These are phyloP conservation scores for Cardiocondyla obscurior DNA, from an alignment of 1,140 invertebrate species.

Conservation along the genomic window DNA sequence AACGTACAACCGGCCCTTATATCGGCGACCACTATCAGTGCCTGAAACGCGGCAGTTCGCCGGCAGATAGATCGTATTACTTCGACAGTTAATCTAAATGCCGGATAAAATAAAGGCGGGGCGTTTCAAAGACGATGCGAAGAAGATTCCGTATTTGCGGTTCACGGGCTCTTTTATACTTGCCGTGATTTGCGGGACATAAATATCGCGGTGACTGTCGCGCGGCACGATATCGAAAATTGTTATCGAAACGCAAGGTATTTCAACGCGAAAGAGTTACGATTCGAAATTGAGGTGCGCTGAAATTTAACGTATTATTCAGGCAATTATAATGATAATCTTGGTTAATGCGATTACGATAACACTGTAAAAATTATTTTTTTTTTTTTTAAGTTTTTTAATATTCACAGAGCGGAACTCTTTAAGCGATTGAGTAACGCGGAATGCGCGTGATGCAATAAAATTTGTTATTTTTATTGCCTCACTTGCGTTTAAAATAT, in stretches of 20 bases:
- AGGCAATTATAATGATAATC: conserved; percentile 11
- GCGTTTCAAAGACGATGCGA: not conserved
- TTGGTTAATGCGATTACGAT: not conserved
- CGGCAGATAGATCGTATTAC: not conserved
- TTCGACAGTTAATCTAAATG: conserved; percentile 41
- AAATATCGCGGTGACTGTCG: not conserved
- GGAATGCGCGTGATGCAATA: not conserved
- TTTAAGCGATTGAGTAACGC: not conserved
- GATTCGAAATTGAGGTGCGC: not conserved
- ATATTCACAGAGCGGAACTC: not conserved
- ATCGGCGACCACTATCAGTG: conserved; percentile 18
- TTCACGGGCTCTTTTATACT: not conserved
- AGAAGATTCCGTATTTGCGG: not conserved
- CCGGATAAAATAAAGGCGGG: not conserved
- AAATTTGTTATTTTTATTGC: not conserved
- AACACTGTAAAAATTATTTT: not conserved
- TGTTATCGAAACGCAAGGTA: conserved; percentile 13
- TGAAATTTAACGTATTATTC: not conserved
- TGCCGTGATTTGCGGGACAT: conserved; percentile 1
- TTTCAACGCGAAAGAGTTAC: not conserved
- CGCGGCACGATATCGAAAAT: not conserved
- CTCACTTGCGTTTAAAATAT: not conserved
- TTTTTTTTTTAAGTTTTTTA: not conserved
- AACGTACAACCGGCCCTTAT: conserved; percentile 17
- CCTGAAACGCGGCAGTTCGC: not conserved